Evolutionary conservation across 2,888 invertebrate genomes (phyloP), one percentile per base, ranked within the genome.

Genomic region (Acrobasis repandana): DNA sequence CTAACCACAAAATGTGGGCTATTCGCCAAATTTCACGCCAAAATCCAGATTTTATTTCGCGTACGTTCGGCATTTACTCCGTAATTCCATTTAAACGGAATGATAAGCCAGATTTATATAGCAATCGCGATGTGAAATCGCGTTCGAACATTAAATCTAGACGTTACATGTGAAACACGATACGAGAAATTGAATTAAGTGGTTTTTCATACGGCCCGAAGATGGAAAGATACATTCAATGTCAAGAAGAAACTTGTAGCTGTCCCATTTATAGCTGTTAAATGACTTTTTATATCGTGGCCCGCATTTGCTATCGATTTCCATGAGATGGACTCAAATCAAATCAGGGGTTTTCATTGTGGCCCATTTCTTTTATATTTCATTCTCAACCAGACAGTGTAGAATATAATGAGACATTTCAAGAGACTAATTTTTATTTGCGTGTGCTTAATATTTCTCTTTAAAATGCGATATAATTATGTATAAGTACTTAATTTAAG

Each of bases 1-100:
- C 65, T 67, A 63, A 61, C 65, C 69, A 69, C 68, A 70, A 77
- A 75, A 72, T 71, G 68, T 64, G 61, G 65, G 67, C 72, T 64
- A 62, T 61, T 65, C 63, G 66, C 61, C 63, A 66, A 63, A 64
- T 68, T 69, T 68, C 68, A 63, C 70, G 73, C 58, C 64, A 51
- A 69, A 68, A 67, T 75, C 75, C 77, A 75, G 64, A 76, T 79
- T 73, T 69, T 67, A 66, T 50, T 50, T 50, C 33, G n/a, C 50
- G n/a, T 50, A 50, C 50, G 15, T 50, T 50, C 10, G 28, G 28
- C 50, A 33, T 50, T 50, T 28, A 9, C 50, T 10, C n/a, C 50
- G 50, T 50, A 8, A 33, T 50, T 28, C 50, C 8, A 50, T 50
- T 50, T 33, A 50, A 56, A 46, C 28, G 6, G 28, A 43, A 46